Percentiles rank a stretch among this genome's conserved stretches.
These are phyloP conservation scores for Antrozous pallidus DNA, from an alignment of 2,797 vertebrate species.

Conservation along the genomic window DNA sequence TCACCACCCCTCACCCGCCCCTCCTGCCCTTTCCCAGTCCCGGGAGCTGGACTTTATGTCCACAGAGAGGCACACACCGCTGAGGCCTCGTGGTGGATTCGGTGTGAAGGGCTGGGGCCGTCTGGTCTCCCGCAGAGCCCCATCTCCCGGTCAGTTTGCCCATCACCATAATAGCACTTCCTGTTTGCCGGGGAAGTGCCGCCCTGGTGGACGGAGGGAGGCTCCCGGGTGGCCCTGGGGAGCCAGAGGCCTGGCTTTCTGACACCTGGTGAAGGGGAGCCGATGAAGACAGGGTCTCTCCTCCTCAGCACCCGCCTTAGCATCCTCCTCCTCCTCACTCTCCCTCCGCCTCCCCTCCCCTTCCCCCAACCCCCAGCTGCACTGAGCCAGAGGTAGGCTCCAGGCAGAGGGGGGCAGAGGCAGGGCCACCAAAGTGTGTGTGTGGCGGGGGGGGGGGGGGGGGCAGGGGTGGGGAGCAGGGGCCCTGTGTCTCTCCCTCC, in stretches of 20 bases:
- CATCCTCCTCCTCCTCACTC: slow-evolving; percentile 26
- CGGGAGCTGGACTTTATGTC: neutral
- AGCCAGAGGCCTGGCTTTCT: slow-evolving; percentile 14
- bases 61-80: neutral
- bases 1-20: neutral
- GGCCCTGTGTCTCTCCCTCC: slow-evolving; percentile 63
- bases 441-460: neutral
- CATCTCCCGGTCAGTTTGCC: neutral
- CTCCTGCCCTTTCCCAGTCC: neutral
- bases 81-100: neutral
- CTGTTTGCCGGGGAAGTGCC: slow-evolving; percentile 50
- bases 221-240: neutral
- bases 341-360: neutral
- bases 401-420: slow-evolving; percentile 38
- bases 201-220: neutral
- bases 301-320: slow-evolving; percentile 57
- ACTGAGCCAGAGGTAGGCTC: slow-evolving; percentile 53
- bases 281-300: slow-evolving; percentile 60
- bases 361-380: slow-evolving; percentile 27
- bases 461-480: slow-evolving; percentile 55
- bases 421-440: slow-evolving; percentile 52
- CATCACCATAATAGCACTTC: neutral
- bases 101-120: neutral
- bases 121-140: neutral
- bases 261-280: neutral